Conservation (phyloP, 2,797 vertebrate genomes). For the Rhinichthys osculus region DNA sequence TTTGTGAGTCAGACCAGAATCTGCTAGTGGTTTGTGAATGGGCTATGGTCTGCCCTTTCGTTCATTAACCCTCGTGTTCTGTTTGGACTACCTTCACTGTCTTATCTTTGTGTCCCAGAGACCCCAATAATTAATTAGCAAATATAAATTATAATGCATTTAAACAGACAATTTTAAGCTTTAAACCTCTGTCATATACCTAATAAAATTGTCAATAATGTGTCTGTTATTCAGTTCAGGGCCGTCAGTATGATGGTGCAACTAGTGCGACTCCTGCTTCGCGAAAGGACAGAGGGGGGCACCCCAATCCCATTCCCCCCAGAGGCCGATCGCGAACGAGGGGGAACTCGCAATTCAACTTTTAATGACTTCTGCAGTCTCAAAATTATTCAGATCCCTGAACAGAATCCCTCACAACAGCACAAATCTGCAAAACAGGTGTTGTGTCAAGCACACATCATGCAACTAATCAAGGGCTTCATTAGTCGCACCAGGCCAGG, state of each 20-base stretch:
- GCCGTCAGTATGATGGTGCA: neutral
- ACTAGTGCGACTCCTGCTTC: neutral
- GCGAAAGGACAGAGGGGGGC: neutral
- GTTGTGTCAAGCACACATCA: no score
- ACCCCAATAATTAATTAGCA: neutral
- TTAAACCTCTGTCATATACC: neutral
- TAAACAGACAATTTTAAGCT: neutral
- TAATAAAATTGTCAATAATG: neutral
- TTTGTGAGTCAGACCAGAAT: slow-evolving; percentile 26
- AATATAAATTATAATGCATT: neutral
- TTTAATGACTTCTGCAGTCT: no score
- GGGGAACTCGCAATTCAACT: neutral
- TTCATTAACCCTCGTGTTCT: slow-evolving; percentile 7
- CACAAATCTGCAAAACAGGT: no score
- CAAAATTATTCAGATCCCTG: no score
- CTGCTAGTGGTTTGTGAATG: neutral
- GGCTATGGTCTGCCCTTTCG: neutral
- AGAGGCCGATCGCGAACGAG: neutral
- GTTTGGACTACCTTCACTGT: neutral
- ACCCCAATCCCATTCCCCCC: neutral
- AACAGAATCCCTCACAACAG: no score
- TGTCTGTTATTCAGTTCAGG: neutral
- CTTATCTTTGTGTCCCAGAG: neutral
- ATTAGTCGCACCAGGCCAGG: neutral
- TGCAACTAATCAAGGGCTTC: neutral